A percentile compares a stretch with the other conserved stretches of the same genome.
These are phyloP conservation scores for Bembecia ichneumoniformis DNA, from an alignment of 2,888 invertebrate genomes.

Conservation along the genomic window DNA sequence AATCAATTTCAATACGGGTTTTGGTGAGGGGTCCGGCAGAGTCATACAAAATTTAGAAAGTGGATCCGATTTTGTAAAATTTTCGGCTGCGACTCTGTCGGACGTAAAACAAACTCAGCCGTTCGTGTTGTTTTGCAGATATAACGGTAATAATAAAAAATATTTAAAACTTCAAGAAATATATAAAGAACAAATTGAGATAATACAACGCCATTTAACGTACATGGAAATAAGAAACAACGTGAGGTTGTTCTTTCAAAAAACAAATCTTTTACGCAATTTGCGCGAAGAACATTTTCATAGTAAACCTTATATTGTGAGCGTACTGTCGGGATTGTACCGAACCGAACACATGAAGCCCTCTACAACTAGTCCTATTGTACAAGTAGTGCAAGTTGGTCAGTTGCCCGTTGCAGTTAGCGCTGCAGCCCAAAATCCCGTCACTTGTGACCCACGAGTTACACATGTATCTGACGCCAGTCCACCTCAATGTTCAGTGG, in stretches of 20 bases:
- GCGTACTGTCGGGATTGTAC: slow-evolving; percentile 60
- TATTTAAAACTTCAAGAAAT: slow-evolving; percentile 11
- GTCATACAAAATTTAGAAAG: slow-evolving; percentile 62
- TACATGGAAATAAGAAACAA: slow-evolving; percentile 42
- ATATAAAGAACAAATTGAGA: slow-evolving; percentile 24
- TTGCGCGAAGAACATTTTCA: neutral
- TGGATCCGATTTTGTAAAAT: slow-evolving; percentile 44
- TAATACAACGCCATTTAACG: slow-evolving; percentile 27
- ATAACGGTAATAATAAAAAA: slow-evolving; percentile 11
- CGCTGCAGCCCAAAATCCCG: slow-evolving; percentile 58
- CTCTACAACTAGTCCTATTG: slow-evolving; percentile 40
- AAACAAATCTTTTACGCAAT: slow-evolving; percentile 15
- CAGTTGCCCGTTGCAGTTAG: slow-evolving; percentile 60
- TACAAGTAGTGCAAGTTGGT: slow-evolving; percentile 75
- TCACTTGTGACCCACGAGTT: slow-evolving; percentile 60
- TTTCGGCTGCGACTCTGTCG: slow-evolving; percentile 74
- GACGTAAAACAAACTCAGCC: slow-evolving; percentile 71
- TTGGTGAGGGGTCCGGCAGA: slow-evolving; percentile 74
- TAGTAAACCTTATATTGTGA: slow-evolving; percentile 8
- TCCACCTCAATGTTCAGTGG: slow-evolving; percentile 55
- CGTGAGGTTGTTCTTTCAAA: slow-evolving; percentile 47
- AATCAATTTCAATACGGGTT: slow-evolving; percentile 67
- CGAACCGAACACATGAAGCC: slow-evolving; percentile 75
- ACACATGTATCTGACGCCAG: slow-evolving; percentile 60
- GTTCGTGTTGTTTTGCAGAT: slow-evolving; percentile 48